Evolutionary conservation across 2,797 vertebrate species (phyloP).

Genomic region (Carcharodon carcharias): DNA sequence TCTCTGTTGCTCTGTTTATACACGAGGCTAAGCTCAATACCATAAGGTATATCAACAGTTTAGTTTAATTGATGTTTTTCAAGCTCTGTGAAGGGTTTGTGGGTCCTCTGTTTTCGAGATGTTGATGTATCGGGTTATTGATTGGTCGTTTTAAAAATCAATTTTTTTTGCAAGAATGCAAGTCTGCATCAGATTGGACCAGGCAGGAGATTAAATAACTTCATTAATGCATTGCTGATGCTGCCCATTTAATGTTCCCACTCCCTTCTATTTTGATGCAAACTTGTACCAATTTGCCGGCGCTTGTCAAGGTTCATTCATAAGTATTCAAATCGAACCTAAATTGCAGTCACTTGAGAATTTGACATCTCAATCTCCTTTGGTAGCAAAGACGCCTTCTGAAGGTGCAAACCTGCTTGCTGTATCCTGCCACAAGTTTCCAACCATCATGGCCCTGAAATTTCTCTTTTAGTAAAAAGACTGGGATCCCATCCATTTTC

Average conservation of each 20-base stretch:
- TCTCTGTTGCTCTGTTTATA: not conserved
- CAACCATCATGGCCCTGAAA: not conserved
- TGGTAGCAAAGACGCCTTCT: not conserved
- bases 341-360: not conserved
- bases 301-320: not conserved
- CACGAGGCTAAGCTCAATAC: not conserved
- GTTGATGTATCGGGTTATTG: not conserved
- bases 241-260: not conserved
- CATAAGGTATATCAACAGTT: not conserved
- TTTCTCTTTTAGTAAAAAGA: not conserved
- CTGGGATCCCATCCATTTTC: not conserved
- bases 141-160: not conserved
- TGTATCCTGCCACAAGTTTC: not conserved
- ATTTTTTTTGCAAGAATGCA: not conserved
- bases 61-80: not conserved
- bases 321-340: conserved; percentile 19
- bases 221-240: conserved; percentile 14
- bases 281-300: not conserved
- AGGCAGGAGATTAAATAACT: not conserved
- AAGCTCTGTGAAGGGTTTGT: not conserved
- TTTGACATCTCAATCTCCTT: not conserved
- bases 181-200: not conserved
- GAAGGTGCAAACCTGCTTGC: not conserved
- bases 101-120: not conserved
- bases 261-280: not conserved